Evolutionary conservation across 2,113 vertebrate species (phyloP).

Genomic region (Hiodon tergisus): DNA sequence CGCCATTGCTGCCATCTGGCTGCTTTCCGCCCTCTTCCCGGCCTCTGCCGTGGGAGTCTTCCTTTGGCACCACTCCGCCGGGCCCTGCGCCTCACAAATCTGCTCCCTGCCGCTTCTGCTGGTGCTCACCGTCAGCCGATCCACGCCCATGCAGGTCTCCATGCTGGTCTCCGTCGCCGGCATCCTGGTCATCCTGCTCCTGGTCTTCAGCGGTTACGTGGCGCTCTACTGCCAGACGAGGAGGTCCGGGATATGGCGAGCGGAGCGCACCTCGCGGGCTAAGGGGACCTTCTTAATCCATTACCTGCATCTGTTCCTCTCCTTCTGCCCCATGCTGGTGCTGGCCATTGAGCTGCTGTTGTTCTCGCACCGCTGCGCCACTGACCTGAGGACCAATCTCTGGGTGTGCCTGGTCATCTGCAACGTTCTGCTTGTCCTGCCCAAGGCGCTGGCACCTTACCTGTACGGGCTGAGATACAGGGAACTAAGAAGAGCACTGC

Average conservation of each 20-base stretch:
- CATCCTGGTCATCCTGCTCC: slow-evolving; percentile 57
- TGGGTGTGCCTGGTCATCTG: slow-evolving; percentile 61
- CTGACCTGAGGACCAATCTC: slow-evolving; percentile 47
- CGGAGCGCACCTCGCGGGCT: slow-evolving; percentile 56
- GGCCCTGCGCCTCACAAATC: slow-evolving; percentile 45
- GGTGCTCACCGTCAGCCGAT: slow-evolving; percentile 56
- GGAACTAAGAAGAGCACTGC: slow-evolving; percentile 59
- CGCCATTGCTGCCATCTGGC: slow-evolving; percentile 51
- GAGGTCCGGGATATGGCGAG: slow-evolving; percentile 58
- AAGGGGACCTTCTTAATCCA: slow-evolving; percentile 70
- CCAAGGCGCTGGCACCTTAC: slow-evolving; percentile 65
- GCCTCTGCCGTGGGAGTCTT: slow-evolving; percentile 56
- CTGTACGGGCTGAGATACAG: slow-evolving; percentile 64
- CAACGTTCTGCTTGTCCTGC: slow-evolving; percentile 63
- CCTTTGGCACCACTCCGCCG: slow-evolving; percentile 43
- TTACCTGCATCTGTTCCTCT: slow-evolving; percentile 65
- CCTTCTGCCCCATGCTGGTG: slow-evolving; percentile 62
- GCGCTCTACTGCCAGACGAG: slow-evolving; percentile 64
- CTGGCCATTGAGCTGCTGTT: slow-evolving; percentile 59
- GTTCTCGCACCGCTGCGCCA: slow-evolving; percentile 26
- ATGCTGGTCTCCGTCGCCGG: slow-evolving; percentile 52
- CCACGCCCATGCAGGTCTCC: slow-evolving; percentile 50
- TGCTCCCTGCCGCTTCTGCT: slow-evolving; percentile 60
- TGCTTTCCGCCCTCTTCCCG: slow-evolving; percentile 48
- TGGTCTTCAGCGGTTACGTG: slow-evolving; percentile 62